A percentile compares a stretch with the other conserved stretches of the same genome.
Evolutionary conservation across 2,888 invertebrate species (phyloP).

Genomic region (Machimus rusticus): DNA sequence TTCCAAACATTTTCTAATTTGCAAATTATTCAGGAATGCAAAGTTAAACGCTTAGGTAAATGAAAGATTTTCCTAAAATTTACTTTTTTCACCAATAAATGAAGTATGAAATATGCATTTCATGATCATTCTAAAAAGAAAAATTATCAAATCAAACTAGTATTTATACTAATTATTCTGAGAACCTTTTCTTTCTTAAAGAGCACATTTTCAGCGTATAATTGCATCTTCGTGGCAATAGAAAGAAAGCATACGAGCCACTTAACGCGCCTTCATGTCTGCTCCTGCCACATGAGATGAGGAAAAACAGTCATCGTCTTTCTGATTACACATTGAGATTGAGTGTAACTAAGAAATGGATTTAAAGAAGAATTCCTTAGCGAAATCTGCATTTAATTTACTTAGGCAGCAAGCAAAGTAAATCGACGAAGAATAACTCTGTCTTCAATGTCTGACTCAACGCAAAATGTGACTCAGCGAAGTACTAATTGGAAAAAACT

Average conservation of each 20-base stretch:
- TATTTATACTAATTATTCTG: background rate
- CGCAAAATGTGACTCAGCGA: background rate
- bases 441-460: background rate
- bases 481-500: background rate
- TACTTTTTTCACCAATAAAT: too few relatives aligned
- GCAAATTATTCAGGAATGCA: too few relatives aligned
- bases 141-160: background rate
- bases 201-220: background rate
- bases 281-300: background rate
- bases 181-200: background rate
- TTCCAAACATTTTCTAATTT: too few relatives aligned
- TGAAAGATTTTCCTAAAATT: too few relatives aligned
- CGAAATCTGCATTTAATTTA: background rate
- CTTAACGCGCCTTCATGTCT: background rate
- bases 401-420: background rate
- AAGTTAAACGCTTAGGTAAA: too few relatives aligned
- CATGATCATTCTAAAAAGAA: background rate
- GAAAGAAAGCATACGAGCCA: background rate
- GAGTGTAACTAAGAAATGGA: background rate
- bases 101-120: too few relatives aligned
- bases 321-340: background rate
- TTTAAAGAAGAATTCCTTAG: background rate
- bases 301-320: background rate
- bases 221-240: background rate
- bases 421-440: background rate